A percentile compares a stretch with the other conserved stretches of the same genome.
Evolutionary conservation across 53 echinoderm and acorn worm species (phyloP).

Genomic region (Mesocentrotus franciscanus): DNA sequence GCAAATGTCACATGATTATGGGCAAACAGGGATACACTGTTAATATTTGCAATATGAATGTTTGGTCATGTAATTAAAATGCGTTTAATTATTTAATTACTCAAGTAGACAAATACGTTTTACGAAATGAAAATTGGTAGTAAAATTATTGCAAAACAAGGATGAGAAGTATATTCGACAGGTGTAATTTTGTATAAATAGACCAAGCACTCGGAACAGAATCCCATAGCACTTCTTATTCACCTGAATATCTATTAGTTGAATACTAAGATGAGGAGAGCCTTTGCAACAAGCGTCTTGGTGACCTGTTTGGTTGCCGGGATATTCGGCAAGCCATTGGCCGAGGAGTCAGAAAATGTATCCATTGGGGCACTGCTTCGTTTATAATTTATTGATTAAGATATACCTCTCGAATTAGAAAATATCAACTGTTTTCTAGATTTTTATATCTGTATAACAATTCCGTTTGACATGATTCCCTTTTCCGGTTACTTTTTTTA

Average conservation of each 20-base stretch:
- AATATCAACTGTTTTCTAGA: background rate
- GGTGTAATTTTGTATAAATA: background rate
- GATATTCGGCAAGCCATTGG: background rate
- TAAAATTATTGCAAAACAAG: no score
- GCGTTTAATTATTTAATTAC: background rate
- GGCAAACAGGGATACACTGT: background rate
- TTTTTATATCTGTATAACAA: background rate
- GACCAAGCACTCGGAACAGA: background rate
- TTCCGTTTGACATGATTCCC: background rate
- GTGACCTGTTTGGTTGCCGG: background rate
- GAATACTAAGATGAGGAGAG: background rate
- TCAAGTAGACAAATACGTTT: background rate
- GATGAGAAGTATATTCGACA: background rate
- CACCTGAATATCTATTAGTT: background rate
- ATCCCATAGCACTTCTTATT: background rate
- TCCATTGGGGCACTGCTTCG: background rate
- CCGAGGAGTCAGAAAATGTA: background rate
- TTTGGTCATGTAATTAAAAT: background rate
- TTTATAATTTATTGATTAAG: background rate
- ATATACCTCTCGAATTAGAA: no score
- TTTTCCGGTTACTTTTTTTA: background rate
- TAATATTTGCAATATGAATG: background rate
- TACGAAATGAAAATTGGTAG: background rate
- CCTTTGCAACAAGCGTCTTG: background rate
- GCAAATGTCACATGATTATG: background rate